Conservation (phyloP, 2,888 invertebrate genomes). For the Calameuta idolon region DNA sequence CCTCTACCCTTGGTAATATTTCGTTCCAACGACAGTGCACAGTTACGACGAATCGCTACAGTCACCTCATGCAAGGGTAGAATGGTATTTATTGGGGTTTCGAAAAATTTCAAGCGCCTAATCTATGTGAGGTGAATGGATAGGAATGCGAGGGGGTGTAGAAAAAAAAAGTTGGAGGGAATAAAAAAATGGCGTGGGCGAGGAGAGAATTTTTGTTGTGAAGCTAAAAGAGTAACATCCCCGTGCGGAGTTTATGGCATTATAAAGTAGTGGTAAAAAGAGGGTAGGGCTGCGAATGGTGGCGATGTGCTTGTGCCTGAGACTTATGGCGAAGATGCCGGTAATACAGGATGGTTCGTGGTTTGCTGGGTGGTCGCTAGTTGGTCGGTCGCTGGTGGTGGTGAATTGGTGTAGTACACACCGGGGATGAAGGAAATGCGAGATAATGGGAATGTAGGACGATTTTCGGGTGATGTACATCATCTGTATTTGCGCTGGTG, state of each 20-base stretch:
- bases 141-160: not conserved
- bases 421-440: not conserved
- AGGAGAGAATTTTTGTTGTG: not conserved
- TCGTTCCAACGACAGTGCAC: too few species aligned
- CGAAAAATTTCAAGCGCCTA: too few species aligned
- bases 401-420: too few species aligned
- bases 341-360: not conserved
- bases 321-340: not conserved
- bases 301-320: too few species aligned
- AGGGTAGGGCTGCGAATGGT: too few species aligned
- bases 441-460: conserved; percentile 9
- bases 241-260: conserved; percentile 24
- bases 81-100: too few species aligned
- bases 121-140: not conserved
- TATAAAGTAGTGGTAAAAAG: conserved; percentile 2
- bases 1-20: too few species aligned
- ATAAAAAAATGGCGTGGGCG: too few species aligned
- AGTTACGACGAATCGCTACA: too few species aligned
- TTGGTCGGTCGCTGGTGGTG: too few species aligned
- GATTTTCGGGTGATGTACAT: conserved; percentile 25
- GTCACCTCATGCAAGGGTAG: too few species aligned
- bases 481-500: conserved; percentile 32
- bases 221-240: not conserved
- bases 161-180: not conserved
- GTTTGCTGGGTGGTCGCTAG: too few species aligned